Evolutionary conservation across 1,140 invertebrate genomes (phyloP), one percentile per base, ranked within the genome.

Genomic region (Neomicropteryx cornuta): DNA sequence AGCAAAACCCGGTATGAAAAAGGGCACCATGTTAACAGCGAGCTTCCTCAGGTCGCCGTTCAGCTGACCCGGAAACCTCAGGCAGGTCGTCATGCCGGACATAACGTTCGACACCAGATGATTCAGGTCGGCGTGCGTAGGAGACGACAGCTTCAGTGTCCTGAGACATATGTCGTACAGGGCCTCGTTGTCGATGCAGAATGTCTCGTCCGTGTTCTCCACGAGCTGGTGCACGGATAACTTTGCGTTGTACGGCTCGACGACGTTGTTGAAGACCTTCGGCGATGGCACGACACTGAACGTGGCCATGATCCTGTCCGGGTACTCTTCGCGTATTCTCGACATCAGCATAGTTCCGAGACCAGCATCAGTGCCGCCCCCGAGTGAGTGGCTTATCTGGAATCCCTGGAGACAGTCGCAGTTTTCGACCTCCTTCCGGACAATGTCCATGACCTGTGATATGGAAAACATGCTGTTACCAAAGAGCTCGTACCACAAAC

Each of bases 1-100:
- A 3, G 84, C 87, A 53, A 88, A 90, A 3, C 87, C 87, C 0
- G 75, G 73, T 57, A 78, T 74, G 51, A 79, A 77, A 59, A 79
- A 79, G 85, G 31, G 73, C 68, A 76, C 90, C 90, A 95, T 94
- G 67, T 95, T 94, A 16, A 95, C 91, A 33, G 91, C 91, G 42
- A 95, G 58, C 72, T 95, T 95, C 36, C 91, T 71, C 23, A 95
- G 68, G 72, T 95, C 91, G 42, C 87, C 84, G 47, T 81, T 81
- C 36, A 81, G 47, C 49, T 81, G 79, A 18, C 79, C 79, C 3
- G 79, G 79, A 56, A 81, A 80, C 41, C 87, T 56, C 51, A 65
- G 71, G 48, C 83, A 87, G 16, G 74, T 79, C 28, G 81, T 86
- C 2, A 86, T 80, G 2, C 82, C 83, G 31, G 83, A 84, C 83